Base-by-base conservation (phyloP, 2,888 invertebrate genomes). In the Sialis fuliginosa region DNA sequence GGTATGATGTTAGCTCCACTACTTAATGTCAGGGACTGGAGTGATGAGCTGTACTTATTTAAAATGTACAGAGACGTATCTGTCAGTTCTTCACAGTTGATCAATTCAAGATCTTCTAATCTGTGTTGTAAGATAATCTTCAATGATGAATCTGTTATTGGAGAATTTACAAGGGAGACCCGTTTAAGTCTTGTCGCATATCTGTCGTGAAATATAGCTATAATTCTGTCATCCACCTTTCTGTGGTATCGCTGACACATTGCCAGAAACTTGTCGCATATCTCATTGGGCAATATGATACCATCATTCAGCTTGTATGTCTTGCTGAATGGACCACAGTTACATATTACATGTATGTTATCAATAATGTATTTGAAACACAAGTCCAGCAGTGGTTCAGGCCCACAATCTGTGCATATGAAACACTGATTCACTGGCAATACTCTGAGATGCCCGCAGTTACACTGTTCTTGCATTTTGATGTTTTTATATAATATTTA, bases 91-190 rank as follows among this genome's bases (percentile, higher is more conserved):
- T 74, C 71, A 61, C 88, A 88, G 55, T 85, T 79, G 48, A 77
- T 74, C 52, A 92, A 68, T 54, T 87, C 83, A 43, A 93, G 65
- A 52, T 82, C 81, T 9, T 71, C 66, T 37, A 88, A 71, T 52
- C 79, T 76, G 63, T 91, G 91, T 44, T 72, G 72, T 62, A 85
- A 67, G 10, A 92, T 65, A 45, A 75, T 74, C 53, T 74, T 70
- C 44, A 91, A 65, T 48, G 85, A 81, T 50, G 71, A 67, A 60
- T 85, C 81, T 7, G 79, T 80, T 41, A 91, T 74, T 37, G 73
- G 71, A 30, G 83, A 78, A 58, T 83, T 79, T 45, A 79, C 70
- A 52, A 91, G 67, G 57, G 73, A 74, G 8, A 89, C 76, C 48
- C 74, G 68, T 56, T 78, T 75, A 42, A 90, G 64, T 47, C 79